Conservation (phyloP, 2,888 invertebrate species). For the Gisinianus flammeolus region DNA sequence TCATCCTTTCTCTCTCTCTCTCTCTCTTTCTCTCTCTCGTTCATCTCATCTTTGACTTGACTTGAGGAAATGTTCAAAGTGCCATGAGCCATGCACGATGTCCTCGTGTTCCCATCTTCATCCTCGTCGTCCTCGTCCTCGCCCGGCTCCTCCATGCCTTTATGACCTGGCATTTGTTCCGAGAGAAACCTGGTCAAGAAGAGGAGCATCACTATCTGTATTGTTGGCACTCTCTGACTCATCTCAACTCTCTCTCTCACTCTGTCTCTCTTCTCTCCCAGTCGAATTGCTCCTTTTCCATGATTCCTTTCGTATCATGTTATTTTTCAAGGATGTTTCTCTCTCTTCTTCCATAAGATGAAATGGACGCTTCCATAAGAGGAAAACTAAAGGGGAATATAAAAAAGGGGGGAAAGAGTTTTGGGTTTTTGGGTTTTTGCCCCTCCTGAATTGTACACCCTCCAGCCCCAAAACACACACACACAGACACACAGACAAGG, state of each 20-base stretch:
- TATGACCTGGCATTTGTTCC: conserved; percentile 46
- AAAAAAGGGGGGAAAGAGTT: neutral
- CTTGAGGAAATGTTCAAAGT: conserved; percentile 31
- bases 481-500: neutral
- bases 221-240: conserved; percentile 36
- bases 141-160: conserved; percentile 32
- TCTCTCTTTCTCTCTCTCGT: conserved; percentile 19
- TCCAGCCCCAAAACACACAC: neutral
- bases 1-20: no score
- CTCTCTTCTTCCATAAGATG: no score
- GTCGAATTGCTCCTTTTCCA: neutral
- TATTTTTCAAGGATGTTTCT: no score
- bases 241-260: neutral
- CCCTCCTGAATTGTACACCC: conserved; percentile 11
- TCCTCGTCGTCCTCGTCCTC: neutral
- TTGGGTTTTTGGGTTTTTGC: neutral
- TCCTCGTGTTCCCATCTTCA: neutral
- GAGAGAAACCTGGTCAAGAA: conserved; percentile 42
- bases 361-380: no score
- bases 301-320: no score
- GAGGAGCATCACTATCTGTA: conserved; percentile 32
- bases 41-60: neutral
- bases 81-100: conserved; percentile 37
- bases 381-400: no score
- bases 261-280: neutral